phyloP scores from a whole-genome alignment of 2,797 vertebrate genomes.

The Octomys mimax region DNA sequence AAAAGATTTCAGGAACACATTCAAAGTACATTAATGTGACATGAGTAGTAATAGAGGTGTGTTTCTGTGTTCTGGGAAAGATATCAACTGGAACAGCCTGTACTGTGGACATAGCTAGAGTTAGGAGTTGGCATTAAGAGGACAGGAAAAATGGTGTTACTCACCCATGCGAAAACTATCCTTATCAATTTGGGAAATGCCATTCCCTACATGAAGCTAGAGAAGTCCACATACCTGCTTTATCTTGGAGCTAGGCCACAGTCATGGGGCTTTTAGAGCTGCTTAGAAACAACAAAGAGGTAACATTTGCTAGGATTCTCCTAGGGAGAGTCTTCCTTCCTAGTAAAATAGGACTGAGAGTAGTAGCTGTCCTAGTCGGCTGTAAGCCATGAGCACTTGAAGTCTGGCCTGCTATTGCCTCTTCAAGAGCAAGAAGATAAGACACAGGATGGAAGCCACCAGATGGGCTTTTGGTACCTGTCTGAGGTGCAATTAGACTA shows the following conservation, averaged over 20 bases:
- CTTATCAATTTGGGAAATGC: background rate
- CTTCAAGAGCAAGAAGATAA: background rate
- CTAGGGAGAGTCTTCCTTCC: background rate
- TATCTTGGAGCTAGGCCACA: background rate
- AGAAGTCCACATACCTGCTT: background rate
- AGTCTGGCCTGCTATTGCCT: background rate
- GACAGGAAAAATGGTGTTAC: background rate
- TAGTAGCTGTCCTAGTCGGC: background rate
- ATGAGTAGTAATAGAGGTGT: background rate
- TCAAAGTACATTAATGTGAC: background rate
- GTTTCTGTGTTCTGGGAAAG: background rate
- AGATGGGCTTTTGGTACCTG: background rate
- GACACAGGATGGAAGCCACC: background rate
- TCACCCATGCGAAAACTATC: background rate
- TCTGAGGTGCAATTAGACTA: no score
- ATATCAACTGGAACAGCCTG: background rate
- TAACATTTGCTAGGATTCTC: background rate
- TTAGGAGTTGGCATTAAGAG: background rate
- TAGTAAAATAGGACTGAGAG: background rate
- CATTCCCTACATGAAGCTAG: background rate
- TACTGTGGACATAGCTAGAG: background rate
- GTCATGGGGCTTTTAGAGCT: accelerated
- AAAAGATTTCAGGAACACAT: background rate
- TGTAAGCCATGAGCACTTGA: background rate
- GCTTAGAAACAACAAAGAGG: background rate